Evolutionary conservation across 2,113 vertebrate species (phyloP).

Genomic region (Gorsachius goisagi): DNA sequence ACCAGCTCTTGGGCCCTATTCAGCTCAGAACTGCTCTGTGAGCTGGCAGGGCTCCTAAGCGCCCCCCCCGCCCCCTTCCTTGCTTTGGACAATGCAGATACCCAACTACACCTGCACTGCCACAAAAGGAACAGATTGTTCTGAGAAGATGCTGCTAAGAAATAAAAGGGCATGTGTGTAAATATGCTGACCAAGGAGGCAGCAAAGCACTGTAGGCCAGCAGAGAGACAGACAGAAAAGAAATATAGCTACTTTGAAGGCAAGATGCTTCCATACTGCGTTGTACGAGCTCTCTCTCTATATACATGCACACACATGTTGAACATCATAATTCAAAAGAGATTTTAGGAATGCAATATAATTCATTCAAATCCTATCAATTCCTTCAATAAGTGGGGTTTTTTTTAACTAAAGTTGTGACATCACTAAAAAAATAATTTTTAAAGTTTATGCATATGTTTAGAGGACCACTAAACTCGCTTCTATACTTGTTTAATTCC

Average conservation of each 20-base stretch:
- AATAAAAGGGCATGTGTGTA: not conserved
- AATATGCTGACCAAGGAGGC: not conserved
- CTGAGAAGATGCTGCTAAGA: not conserved
- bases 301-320: not conserved
- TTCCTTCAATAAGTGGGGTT: not conserved
- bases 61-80: accelerated
- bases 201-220: not conserved
- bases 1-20: not conserved
- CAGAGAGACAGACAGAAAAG: not conserved
- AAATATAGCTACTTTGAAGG: not conserved
- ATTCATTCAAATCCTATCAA: not conserved
- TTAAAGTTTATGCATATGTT: not conserved
- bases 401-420: not conserved
- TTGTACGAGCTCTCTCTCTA: not conserved
- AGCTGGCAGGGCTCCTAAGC: not conserved
- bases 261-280: not conserved
- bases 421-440: not conserved
- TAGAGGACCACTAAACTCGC: not conserved
- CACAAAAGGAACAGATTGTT: not conserved
- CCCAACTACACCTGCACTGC: not conserved
- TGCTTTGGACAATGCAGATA: not conserved
- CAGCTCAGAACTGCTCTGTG: not conserved
- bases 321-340: not conserved
- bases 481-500: not conserved
- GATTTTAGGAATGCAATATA: not conserved